phyloP scores from a whole-genome alignment of 2,797 vertebrate species.

The Typhlichthys eigenmanni region DNA sequence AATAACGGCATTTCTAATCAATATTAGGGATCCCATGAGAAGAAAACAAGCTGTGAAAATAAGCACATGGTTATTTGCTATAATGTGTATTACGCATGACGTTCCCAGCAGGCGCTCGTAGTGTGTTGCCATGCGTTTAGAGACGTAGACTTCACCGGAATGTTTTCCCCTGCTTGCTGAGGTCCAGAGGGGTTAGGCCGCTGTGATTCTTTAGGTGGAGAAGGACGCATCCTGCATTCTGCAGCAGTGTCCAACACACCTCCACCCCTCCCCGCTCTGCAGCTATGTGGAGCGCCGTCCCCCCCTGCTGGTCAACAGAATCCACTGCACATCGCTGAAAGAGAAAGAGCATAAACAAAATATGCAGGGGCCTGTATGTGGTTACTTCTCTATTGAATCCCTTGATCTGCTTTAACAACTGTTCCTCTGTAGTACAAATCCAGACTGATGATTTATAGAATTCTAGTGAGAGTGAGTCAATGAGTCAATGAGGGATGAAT shows the following conservation, averaged over 20 bases:
- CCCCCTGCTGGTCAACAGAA: slow-evolving; percentile 77
- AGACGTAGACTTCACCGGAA: slow-evolving; percentile 70
- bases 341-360: too few species aligned
- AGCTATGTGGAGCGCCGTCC: slow-evolving; percentile 78
- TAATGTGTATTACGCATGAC: slow-evolving; percentile 5
- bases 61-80: slow-evolving; percentile 9
- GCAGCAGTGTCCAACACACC: slow-evolving; percentile 80
- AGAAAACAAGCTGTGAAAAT: slow-evolving; percentile 15
- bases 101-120: slow-evolving; percentile 8
- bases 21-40: slow-evolving; percentile 31
- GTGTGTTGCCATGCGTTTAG: slow-evolving; percentile 6
- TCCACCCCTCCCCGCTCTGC: slow-evolving; percentile 77
- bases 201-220: slow-evolving; percentile 74
- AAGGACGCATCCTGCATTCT: slow-evolving; percentile 68
- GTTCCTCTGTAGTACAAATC: not conserved
- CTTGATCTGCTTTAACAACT: not conserved
- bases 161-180: slow-evolving; percentile 76
- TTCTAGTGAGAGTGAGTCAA: not conserved
- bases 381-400: not conserved
- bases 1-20: slow-evolving; percentile 44
- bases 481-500: not conserved
- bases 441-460: not conserved
- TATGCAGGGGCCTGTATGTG: too few species aligned
- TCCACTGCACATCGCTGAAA: slow-evolving; percentile 74
- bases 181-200: slow-evolving; percentile 77